Evolutionary conservation across 1,140 invertebrate species (phyloP).

Genomic region (Neuroterus valhalla): DNA sequence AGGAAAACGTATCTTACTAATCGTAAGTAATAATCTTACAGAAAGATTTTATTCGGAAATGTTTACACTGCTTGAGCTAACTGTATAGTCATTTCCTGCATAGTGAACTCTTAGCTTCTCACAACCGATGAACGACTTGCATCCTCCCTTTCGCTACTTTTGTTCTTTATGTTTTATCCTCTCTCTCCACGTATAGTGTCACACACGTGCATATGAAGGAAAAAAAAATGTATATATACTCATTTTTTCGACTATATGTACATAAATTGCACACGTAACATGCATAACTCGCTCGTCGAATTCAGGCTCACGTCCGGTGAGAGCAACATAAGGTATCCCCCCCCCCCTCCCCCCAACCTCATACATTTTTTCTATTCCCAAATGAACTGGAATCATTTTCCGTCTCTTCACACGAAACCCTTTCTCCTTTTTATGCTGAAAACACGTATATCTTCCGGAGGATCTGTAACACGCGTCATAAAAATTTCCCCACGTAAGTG

Average conservation of each 20-base stretch:
- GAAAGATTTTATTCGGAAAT: no score
- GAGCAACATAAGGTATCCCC: conserved; percentile 1
- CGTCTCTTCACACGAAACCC: background rate
- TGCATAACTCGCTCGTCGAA: background rate
- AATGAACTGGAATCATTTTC: background rate
- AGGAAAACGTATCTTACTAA: no score
- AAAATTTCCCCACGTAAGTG: background rate
- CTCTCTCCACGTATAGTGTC: conserved; percentile 1
- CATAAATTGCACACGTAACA: background rate
- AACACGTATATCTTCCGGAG: background rate
- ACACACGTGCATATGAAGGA: background rate
- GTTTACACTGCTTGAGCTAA: no score
- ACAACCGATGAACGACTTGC: conserved; percentile 1
- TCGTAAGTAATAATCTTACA: no score
- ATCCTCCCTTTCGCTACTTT: conserved; percentile 13
- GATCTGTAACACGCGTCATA: conserved; percentile 16
- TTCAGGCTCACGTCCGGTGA: conserved; percentile 20
- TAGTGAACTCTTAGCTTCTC: no score
- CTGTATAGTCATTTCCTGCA: no score
- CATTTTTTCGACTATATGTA: background rate
- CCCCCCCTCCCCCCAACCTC: background rate
- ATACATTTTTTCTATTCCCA: background rate
- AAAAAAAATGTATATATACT: no score
- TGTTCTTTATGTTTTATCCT: background rate
- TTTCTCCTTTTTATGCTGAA: background rate